Base-by-base conservation (phyloP, 2,797 vertebrate species). In the Gymnothorax reevesii region DNA sequence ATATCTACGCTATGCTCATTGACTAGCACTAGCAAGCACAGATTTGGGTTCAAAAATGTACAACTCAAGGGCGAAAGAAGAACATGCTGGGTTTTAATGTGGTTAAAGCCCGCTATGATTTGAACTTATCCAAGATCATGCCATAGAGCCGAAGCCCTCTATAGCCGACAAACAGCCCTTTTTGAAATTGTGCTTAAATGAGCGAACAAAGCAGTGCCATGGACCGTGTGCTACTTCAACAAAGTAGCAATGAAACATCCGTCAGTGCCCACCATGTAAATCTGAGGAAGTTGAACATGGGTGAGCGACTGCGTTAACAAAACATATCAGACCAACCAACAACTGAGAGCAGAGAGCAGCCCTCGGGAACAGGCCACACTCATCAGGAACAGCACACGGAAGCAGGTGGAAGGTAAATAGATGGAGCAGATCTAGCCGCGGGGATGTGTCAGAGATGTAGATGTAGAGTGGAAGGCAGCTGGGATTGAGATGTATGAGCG, bases 271-370 rank as follows among this genome's bases (percentile, higher is more conserved):
- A 49, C 54, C 49, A 27, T 9, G 49, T 66, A 10, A 89, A 88
- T 89, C 87, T 59, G 42, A 77, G 89, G 33, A 88, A 88, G 60
- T 87, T 86, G 64, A 88, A 54, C 88, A 87, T 84, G 87, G 25
- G 82, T 83, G 90, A 92, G 93, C 92, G 91, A 93, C 92, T 91
- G 92, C 91, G 90, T 90, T 73, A 94, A 92, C 92, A 92, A 91
- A 88, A 93, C 90, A 91, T 92, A 60, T 93, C 94, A 91, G 92
- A 92, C 90, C 85, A 90, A 91, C 89, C 90, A 91, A 90, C 89
- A 91, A 85, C 79, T 89, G 89, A 93, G 92, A 93, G 89, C 92
- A 94, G 90, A 80, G 42, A 55, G 60, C 8, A 84, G 22, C 57
- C 25, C 83, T 54, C 25, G 7, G 7, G 22, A 59, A 52, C 42